A percentile compares a stretch with the other conserved stretches of the same genome.
These are phyloP conservation scores for Triplophysa dalaica DNA, from an alignment of 2,113 vertebrate species.

Conservation along the genomic window DNA sequence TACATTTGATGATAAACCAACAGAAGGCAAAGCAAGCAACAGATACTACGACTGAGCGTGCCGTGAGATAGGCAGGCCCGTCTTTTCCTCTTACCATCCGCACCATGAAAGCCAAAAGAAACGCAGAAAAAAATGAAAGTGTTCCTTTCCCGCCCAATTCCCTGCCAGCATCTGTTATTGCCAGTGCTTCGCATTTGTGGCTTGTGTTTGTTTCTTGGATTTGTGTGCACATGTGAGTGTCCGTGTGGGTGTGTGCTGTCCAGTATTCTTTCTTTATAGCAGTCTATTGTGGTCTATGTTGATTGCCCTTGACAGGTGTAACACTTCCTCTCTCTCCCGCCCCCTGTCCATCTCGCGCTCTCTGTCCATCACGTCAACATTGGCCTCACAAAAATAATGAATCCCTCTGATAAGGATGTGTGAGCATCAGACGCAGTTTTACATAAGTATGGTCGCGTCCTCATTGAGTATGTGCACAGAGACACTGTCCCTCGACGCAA, in stretches of 20 bases:
- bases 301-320: slow-evolving; percentile 76
- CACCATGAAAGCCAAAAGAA: slow-evolving; percentile 65
- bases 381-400: slow-evolving; percentile 62
- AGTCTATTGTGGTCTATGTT: slow-evolving; percentile 58
- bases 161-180: slow-evolving; percentile 75
- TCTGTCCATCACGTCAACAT: slow-evolving; percentile 63
- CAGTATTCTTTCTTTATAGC: slow-evolving; percentile 40
- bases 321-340: slow-evolving; percentile 64
- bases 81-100: slow-evolving; percentile 33
- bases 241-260: slow-evolving; percentile 35
- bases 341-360: slow-evolving; percentile 55
- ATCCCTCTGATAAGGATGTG: slow-evolving; percentile 64
- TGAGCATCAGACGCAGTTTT: slow-evolving; percentile 46
- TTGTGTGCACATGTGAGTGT: slow-evolving; percentile 34
- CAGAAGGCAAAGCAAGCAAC: slow-evolving; percentile 56
- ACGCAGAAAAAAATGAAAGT: slow-evolving; percentile 68
- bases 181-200: slow-evolving; percentile 63
- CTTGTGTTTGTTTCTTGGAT: slow-evolving; percentile 40
- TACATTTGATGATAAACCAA: slow-evolving; percentile 64
- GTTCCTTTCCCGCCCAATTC: slow-evolving; percentile 69
- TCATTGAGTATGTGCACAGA: slow-evolving; percentile 34
- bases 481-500: slow-evolving; percentile 33
- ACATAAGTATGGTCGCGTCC: slow-evolving; percentile 12
- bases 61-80: slow-evolving; percentile 68
- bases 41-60: slow-evolving; percentile 66